A percentile compares a stretch with the other conserved stretches of the same genome.
These are phyloP conservation scores for Ailurus styani DNA, from an alignment of 2,113 vertebrate genomes.

Conservation along the genomic window DNA sequence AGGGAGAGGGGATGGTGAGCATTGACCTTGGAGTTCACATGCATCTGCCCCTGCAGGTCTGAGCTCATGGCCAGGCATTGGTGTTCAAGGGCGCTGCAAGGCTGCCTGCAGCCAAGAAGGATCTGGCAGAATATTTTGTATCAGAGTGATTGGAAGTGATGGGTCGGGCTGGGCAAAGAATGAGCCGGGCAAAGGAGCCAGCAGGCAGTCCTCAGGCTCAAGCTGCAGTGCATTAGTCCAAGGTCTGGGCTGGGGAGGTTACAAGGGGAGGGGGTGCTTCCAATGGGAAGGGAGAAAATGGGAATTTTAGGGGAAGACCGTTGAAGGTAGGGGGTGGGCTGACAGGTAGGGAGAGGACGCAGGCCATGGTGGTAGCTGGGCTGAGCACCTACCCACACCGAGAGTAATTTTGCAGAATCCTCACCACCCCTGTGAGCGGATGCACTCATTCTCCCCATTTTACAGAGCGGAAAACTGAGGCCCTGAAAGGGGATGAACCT, in stretches of 20 bases:
- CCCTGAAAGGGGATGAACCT: background rate
- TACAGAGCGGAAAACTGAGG: background rate
- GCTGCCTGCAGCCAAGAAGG: background rate
- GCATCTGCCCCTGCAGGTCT: background rate
- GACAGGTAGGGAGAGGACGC: background rate
- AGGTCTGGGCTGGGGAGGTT: background rate
- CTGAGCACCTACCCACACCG: too few species aligned
- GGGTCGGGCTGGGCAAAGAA: conserved; percentile 25
- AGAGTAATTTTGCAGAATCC: background rate
- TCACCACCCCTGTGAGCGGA: background rate
- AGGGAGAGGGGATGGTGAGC: background rate
- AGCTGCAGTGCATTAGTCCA: conserved; percentile 48
- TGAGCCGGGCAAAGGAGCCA: conserved; percentile 24
- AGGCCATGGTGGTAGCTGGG: background rate
- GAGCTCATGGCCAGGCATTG: background rate
- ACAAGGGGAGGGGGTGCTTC: background rate
- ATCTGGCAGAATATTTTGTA: conserved; percentile 32
- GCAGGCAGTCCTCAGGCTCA: conserved; percentile 48
- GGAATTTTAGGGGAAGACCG: background rate
- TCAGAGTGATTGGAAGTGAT: conserved; percentile 68
- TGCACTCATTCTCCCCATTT: background rate
- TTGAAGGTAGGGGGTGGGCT: background rate
- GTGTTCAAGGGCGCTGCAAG: background rate
- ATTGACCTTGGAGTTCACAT: conserved; percentile 46
- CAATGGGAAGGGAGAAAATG: background rate